Evolutionary conservation across 2,113 vertebrate genomes (phyloP).

Genomic region (Petaurus breviceps): DNA sequence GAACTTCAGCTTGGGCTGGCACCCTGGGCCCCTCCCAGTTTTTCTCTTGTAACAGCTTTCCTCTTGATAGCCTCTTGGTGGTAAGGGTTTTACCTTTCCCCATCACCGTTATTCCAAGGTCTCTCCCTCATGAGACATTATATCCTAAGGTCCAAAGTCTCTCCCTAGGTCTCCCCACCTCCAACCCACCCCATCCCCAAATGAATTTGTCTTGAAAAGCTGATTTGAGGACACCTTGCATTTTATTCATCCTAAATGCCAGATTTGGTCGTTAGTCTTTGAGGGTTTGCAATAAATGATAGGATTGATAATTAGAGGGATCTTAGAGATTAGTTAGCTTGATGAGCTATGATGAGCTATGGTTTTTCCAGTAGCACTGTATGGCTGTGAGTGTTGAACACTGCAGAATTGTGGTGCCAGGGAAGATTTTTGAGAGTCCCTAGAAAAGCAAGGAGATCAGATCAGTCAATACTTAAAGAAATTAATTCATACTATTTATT

Average conservation of each 20-base stretch:
- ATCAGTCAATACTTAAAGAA: no score
- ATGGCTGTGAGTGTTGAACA: neutral
- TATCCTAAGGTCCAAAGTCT: neutral
- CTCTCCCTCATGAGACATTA: neutral
- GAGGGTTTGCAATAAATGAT: neutral
- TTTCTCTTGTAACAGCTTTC: neutral
- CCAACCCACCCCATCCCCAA: neutral
- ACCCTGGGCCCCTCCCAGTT: neutral
- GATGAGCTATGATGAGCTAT: neutral
- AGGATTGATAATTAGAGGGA: neutral
- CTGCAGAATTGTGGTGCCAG: no score
- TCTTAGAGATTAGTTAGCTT: neutral
- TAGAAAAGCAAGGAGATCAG: no score
- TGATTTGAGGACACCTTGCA: neutral
- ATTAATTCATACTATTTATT: no score
- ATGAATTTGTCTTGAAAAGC: neutral
- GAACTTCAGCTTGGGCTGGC: neutral
- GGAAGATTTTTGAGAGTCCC: no score
- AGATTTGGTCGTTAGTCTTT: neutral
- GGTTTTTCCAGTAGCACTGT: neutral
- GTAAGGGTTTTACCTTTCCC: neutral
- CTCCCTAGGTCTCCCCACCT: neutral
- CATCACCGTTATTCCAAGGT: neutral
- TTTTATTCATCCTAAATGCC: neutral
- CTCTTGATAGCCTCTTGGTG: no score